These are phyloP conservation scores for Cryptoblepharus egeriae DNA, from an alignment of 2,797 vertebrate genomes.

Conservation along the genomic window DNA sequence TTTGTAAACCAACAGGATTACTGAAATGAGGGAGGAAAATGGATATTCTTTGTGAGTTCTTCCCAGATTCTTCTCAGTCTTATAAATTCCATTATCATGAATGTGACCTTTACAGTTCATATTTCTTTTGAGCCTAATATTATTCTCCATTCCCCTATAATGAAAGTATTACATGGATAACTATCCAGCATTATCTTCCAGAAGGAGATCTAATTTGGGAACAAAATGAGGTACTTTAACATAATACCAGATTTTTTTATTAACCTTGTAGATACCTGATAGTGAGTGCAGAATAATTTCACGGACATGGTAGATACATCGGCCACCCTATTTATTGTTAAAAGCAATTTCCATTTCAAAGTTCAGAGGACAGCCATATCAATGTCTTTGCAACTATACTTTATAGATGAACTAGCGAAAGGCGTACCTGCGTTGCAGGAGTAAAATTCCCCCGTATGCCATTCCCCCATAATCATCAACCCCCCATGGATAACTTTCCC, in stretches of 20 bases:
- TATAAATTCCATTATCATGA: slow-evolving; percentile 75
- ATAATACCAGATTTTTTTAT: slow-evolving; percentile 42
- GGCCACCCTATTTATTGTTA: slow-evolving; percentile 38
- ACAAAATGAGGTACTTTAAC: slow-evolving; percentile 71
- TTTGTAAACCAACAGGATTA: slow-evolving; percentile 52
- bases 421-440: no score
- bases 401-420: slow-evolving; percentile 26
- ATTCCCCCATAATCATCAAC: no score
- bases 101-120: slow-evolving; percentile 75
- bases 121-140: slow-evolving; percentile 71
- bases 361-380: slow-evolving; percentile 48
- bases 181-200: slow-evolving; percentile 68
- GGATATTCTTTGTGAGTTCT: slow-evolving; percentile 66
- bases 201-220: slow-evolving; percentile 73
- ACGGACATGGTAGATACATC: slow-evolving; percentile 51
- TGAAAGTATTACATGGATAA: slow-evolving; percentile 78
- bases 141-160: slow-evolving; percentile 74
- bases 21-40: slow-evolving; percentile 52
- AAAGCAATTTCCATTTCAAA: slow-evolving; percentile 61
- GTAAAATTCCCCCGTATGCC: no score
- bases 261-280: slow-evolving; percentile 53
- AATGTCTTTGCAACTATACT: slow-evolving; percentile 52
- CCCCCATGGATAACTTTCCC: no score
- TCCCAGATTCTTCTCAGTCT: slow-evolving; percentile 50
- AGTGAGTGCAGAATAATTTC: slow-evolving; percentile 49